Base-by-base conservation (phyloP, 2,888 invertebrate species). In the Ferrisia virgata region DNA sequence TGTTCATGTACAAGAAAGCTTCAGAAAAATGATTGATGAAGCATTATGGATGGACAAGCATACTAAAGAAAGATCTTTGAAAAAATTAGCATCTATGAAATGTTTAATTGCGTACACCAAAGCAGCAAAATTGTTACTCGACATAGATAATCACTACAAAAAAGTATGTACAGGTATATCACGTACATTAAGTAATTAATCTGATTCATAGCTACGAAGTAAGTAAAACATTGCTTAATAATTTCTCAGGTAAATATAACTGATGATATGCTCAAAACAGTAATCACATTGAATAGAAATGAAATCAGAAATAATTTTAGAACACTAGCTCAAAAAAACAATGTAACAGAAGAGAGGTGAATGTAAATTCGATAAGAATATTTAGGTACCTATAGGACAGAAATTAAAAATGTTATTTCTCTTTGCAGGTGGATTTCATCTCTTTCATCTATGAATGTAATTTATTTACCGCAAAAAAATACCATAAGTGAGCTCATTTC, bases 11-110 rank as follows among this genome's bases (percentile, higher is more conserved):
- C 91, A 93, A 81, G 89, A 90, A 13, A 93, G 95, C 1, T 95
- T 95, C 89, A 92, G 93, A 85, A 91, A 91, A 15, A 91, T 93
- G 85, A 91, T 95, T 0, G 88, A 90, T 11, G 90, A 91, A 82
- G 89, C 94, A 85, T 92, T 93, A 84, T 96, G 96, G 96, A 95
- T 96, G 95, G 95, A 95, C 88, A 89, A 89, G 5, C 89, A 89
- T 83, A 96, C 96, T 2, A 91, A 93, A 85, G 89, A 89, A 76
- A 91, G 92, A 86, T 95, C 95, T 0, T 91, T 90, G 82, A 89
- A 90, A 87, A 95, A 95, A 88, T 91, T 92, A 76, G 89, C 91
- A 86, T 92, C 93, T n/a, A 94, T 95, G 89, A 90, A 92, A 86
- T 92, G 93, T 87, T 93, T 93, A 88, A 94, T 96, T 81, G 95